Percentiles rank a stretch among this genome's conserved stretches.
Conservation (phyloP, 2,113 vertebrate genomes). For the Synodontis membranacea region DNA sequence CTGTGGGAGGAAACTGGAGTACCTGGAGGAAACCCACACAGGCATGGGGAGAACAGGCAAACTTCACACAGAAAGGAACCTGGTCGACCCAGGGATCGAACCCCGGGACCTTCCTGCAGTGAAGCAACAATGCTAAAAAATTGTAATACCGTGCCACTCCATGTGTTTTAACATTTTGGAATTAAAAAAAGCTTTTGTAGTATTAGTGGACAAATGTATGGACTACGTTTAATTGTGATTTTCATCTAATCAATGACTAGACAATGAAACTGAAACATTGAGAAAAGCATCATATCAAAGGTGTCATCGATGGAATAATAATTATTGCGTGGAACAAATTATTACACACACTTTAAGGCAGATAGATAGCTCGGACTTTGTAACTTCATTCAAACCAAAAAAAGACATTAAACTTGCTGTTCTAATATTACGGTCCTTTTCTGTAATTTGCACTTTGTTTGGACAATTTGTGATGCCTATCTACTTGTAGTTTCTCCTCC, state of each 20-base stretch:
- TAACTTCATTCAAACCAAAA: not conserved
- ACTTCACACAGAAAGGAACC: no score
- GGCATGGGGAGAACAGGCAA: no score
- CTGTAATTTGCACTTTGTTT: not conserved
- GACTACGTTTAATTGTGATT: no score
- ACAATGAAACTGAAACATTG: not conserved
- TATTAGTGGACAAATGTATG: not conserved
- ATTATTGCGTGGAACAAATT: not conserved
- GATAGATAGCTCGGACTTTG: not conserved
- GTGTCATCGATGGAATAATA: not conserved
- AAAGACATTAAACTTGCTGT: not conserved
- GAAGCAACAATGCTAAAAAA: no score
- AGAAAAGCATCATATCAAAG: not conserved
- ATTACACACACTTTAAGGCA: not conserved
- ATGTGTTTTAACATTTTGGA: not conserved
- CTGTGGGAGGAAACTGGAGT: no score
- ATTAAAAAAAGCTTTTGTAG: not conserved
- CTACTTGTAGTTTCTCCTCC: not conserved
- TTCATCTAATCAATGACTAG: not conserved
- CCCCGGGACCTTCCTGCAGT: no score
- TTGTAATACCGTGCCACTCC: no score
- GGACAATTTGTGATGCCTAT: not conserved
- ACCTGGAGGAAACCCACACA: no score
- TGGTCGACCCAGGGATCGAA: no score
- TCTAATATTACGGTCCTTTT: not conserved